Conservation (phyloP, 2,113 vertebrate species). For the Cottus gobio region DNA sequence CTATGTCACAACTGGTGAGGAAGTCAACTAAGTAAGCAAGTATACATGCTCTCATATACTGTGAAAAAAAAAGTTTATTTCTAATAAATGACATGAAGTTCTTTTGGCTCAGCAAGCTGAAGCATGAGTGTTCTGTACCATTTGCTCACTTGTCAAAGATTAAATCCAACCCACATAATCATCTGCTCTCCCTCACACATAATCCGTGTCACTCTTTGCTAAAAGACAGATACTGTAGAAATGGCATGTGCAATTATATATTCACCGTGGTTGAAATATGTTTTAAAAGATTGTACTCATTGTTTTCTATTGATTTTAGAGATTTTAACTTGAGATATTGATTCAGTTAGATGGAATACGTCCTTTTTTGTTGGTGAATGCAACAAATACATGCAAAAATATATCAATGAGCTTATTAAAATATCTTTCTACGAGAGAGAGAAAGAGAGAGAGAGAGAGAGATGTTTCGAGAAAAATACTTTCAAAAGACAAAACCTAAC, state of each 20-base stretch:
- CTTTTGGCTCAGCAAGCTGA: slow-evolving; percentile 7
- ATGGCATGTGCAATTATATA: not conserved
- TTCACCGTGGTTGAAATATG: not conserved
- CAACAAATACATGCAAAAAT: too few species aligned
- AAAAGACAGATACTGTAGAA: not conserved
- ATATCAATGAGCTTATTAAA: not conserved
- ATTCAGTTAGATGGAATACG: not conserved
- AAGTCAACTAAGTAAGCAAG: not conserved
- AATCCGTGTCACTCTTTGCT: slow-evolving; percentile 2
- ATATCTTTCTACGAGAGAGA: too few species aligned
- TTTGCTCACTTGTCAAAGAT: slow-evolving; percentile 37
- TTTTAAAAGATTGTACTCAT: not conserved
- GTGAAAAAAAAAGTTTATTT: not conserved
- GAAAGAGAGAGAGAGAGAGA: too few species aligned
- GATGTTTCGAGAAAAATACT: not conserved
- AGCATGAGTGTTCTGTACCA: slow-evolving; percentile 5
- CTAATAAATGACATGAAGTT: not conserved
- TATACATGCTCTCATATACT: not conserved
- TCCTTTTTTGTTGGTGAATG: not conserved
- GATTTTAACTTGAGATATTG: too few species aligned
- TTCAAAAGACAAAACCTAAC: not conserved
- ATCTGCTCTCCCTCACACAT: slow-evolving; percentile 16
- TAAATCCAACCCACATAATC: slow-evolving; percentile 30
- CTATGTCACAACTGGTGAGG: not conserved
- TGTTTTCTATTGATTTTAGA: not conserved